Evolutionary conservation across 2,797 vertebrate genomes (phyloP).

Genomic region (Thalassophryne amazonica): DNA sequence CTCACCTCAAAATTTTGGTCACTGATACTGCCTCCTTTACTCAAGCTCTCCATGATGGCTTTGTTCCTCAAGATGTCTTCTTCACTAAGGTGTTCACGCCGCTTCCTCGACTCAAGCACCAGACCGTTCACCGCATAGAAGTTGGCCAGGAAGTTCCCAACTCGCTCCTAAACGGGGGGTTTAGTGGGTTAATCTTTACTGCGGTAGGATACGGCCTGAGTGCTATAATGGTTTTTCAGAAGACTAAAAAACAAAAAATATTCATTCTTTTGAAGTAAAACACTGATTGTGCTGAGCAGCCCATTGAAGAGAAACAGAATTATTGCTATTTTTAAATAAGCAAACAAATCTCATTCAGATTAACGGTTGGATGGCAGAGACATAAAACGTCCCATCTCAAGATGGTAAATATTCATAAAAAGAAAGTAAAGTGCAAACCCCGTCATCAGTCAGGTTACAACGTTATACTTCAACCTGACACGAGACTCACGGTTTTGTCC

Average conservation of each 20-base stretch:
- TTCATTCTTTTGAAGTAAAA: not conserved
- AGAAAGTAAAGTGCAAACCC: too few relatives aligned
- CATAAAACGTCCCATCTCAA: too few relatives aligned
- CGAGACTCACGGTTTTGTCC: slow-evolving; percentile 86
- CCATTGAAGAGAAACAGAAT: not conserved
- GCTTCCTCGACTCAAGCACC: slow-evolving; percentile 91
- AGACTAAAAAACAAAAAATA: not conserved
- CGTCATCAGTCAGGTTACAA: slow-evolving; percentile 37
- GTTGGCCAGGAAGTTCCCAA: slow-evolving; percentile 94
- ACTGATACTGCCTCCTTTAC: slow-evolving; percentile 89
- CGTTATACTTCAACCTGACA: not conserved
- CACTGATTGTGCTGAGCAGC: not conserved
- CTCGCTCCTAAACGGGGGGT: slow-evolving; percentile 80
- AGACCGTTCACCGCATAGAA: slow-evolving; percentile 93
- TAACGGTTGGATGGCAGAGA: not conserved
- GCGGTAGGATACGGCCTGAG: not conserved
- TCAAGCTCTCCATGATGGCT: slow-evolving; percentile 96
- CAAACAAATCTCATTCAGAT: not conserved
- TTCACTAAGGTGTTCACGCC: slow-evolving; percentile 93
- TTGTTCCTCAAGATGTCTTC: slow-evolving; percentile 96
- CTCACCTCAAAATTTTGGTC: slow-evolving; percentile 93
- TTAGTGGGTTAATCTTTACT: not conserved
- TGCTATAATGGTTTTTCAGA: not conserved
- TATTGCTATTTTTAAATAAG: too few relatives aligned
- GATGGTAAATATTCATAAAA: too few relatives aligned